Base-by-base conservation (phyloP, 2,888 invertebrate genomes). In the Callyntrura sp. region DNA sequence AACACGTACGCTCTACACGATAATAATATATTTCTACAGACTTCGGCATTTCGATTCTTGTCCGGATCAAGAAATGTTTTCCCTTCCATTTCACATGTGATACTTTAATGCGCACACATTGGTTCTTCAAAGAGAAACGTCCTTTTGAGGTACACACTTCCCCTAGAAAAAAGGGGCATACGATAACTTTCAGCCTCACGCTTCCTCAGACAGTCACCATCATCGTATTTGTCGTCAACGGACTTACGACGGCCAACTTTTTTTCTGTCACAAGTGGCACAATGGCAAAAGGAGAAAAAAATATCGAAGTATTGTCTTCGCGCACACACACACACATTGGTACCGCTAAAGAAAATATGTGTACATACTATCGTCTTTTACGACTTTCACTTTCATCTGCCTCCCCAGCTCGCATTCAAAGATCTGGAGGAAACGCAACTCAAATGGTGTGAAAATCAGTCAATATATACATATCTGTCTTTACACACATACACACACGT, bases 391-490 rank as follows among this genome's bases (percentile, higher is more conserved):
- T 70, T 84, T 84, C 84, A 82, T 84, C 28, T 35, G 35, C 43
- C 28, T 35, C 17, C 8, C 55, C n/a, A n/a, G n/a, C 28, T 48
- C 28, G 12, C 51, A 28, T 51, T 35, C 17, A 57, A 55, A n/a
- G 28, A 57, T 57, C 48, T 76, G 12, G 48, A 55, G 51, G 45
- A 81, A 55, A 57, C 73, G 88, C 76, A 65, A 88, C 65, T 83
- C 88, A 83, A 88, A 81, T 81, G 87, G 88, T 85, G 88, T 88
- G 85, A 92, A 35, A 93, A 93, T 92, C 92, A 93, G 92, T 92
- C 92, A 91, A 92, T 57, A 28, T 55, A 28, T 35, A 35, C 35
- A 35, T 35, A 35, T 35, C 35, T 35, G 3, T 35, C 3, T 35
- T 6, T 35, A 6, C 6, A 35, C 35, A 35, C 35, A 35, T 6